phyloP scores from a whole-genome alignment of 1,140 invertebrate genomes.

The Conopomorpha cramerella region DNA sequence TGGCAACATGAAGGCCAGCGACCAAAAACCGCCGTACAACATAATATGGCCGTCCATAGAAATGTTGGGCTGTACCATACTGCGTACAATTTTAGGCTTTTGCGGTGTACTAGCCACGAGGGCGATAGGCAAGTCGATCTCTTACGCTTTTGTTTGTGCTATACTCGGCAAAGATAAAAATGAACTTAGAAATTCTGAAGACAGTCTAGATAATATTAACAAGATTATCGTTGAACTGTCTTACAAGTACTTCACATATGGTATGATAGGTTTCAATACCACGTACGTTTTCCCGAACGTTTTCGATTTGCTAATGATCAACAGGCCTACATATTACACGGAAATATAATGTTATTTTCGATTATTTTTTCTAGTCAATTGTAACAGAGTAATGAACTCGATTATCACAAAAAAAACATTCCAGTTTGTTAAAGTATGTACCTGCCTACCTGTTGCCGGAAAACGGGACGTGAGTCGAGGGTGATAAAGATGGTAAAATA shows the following conservation, averaged over 20 bases:
- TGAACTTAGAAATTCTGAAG: constrained; percentile 64
- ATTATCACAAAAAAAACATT: too few species aligned
- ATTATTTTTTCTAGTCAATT: too few species aligned
- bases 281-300: constrained; percentile 78
- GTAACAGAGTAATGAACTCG: too few species aligned
- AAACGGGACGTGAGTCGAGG: too few species aligned
- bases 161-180: constrained; percentile 69
- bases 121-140: constrained; percentile 70
- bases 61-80: constrained; percentile 67
- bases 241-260: constrained; percentile 81
- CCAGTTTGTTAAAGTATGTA: too few species aligned
- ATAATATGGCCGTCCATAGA: constrained; percentile 78
- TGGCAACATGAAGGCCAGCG: constrained; percentile 66
- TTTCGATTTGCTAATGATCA: constrained; percentile 76
- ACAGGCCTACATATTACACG: constrained; percentile 81
- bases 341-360: constrained; percentile 82
- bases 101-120: constrained; percentile 70
- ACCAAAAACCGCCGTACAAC: constrained; percentile 67
- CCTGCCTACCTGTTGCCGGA: too few species aligned
- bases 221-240: constrained; percentile 78
- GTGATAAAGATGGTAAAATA: too few species aligned
- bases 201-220: constrained; percentile 67
- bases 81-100: constrained; percentile 77
- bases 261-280: constrained; percentile 75
- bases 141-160: constrained; percentile 71